These are phyloP conservation scores for Synanceia verrucosa DNA, from an alignment of 2,797 vertebrate genomes.

Conservation along the genomic window DNA sequence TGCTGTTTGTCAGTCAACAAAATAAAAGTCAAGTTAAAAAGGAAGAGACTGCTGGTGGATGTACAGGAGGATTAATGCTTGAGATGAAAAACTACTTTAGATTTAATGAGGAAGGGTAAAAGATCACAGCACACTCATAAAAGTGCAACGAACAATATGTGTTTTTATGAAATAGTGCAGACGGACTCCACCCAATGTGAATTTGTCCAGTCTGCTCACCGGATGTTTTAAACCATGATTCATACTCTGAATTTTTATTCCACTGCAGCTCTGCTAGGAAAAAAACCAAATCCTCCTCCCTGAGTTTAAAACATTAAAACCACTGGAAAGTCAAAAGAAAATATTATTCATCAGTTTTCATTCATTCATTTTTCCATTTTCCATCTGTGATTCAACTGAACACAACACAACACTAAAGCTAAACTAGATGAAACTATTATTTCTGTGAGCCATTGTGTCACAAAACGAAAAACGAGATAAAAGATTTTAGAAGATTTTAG, in stretches of 20 bases:
- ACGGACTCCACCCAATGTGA: slow-evolving; percentile 34
- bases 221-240: slow-evolving; percentile 26
- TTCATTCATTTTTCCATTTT: too few species aligned
- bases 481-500: too few species aligned
- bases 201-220: slow-evolving; percentile 12
- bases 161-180: slow-evolving; percentile 45
- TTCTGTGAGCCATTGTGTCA: too few species aligned
- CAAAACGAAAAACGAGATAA: too few species aligned
- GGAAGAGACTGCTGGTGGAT: neutral
- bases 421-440: too few species aligned
- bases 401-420: too few species aligned
- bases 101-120: slow-evolving; percentile 22
- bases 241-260: slow-evolving; percentile 35
- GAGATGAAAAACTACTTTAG: slow-evolving; percentile 11
- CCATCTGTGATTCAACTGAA: too few species aligned
- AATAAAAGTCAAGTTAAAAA: neutral
- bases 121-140: slow-evolving; percentile 25
- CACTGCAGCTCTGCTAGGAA: slow-evolving; percentile 19
- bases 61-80: neutral
- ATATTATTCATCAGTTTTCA: too few species aligned
- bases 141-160: slow-evolving; percentile 27
- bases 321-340: slow-evolving; percentile 30
- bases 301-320: slow-evolving; percentile 23
- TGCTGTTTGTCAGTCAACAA: slow-evolving; percentile 47
- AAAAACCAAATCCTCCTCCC: slow-evolving; percentile 32